Conservation (phyloP, 2,113 vertebrate genomes). For the Zosterops borbonicus region DNA sequence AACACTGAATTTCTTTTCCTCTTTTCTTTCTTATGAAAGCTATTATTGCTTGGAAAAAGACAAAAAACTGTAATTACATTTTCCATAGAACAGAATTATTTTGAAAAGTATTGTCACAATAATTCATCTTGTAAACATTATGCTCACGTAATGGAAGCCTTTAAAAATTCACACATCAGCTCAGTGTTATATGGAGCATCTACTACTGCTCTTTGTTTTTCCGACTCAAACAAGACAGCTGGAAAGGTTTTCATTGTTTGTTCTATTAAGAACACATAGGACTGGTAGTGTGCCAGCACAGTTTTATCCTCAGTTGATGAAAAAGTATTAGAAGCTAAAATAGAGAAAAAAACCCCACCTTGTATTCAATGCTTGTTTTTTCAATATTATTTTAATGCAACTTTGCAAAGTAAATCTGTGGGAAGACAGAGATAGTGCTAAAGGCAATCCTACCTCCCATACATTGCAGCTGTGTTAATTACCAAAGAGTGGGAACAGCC, state of each 20-base stretch:
- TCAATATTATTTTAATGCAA: background rate
- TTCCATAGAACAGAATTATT: background rate
- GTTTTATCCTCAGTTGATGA: background rate
- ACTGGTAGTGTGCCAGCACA: background rate
- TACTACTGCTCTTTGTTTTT: constrained; percentile 17
- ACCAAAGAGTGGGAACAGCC: too few relatives aligned
- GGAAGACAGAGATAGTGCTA: too few relatives aligned
- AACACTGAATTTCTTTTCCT: background rate
- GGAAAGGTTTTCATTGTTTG: background rate
- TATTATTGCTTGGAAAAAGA: background rate
- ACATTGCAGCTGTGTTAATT: too few relatives aligned
- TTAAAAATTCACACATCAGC: background rate
- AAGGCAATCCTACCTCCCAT: too few relatives aligned
- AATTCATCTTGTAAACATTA: background rate
- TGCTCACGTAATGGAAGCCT: background rate
- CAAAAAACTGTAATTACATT: background rate
- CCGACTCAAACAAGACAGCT: background rate
- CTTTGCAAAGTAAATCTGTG: background rate
- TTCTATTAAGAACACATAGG: constrained; percentile 19
- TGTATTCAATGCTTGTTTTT: background rate
- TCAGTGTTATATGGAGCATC: background rate
- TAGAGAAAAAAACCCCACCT: background rate
- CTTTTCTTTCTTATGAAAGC: background rate
- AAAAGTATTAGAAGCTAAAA: background rate
- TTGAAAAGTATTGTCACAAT: background rate